Percentiles rank a stretch among this genome's conserved stretches.
These are phyloP conservation scores for Aspidiotus rigidus DNA, from an alignment of 2,888 invertebrate genomes.

Conservation along the genomic window DNA sequence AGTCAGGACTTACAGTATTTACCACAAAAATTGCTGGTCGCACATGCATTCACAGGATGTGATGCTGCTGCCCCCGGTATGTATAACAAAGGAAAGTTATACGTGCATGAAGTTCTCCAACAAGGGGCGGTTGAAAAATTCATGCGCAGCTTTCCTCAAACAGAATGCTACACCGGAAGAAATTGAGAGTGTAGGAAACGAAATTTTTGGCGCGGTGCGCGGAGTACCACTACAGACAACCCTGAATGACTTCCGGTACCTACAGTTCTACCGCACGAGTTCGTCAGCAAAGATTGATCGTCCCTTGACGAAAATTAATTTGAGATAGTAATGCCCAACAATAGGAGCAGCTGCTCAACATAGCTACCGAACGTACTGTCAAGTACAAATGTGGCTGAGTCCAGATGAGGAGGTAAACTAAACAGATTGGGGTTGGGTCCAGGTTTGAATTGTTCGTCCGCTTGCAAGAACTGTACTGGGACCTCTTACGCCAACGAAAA, in stretches of 20 bases:
- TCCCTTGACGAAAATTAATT: background rate
- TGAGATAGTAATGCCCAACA: background rate
- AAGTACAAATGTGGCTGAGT: constrained; percentile 5
- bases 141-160: constrained; percentile 3
- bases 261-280: background rate
- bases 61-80: too few relatives aligned
- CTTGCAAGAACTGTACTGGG: background rate
- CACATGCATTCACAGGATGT: too few relatives aligned
- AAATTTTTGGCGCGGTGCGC: background rate
- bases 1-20: too few relatives aligned
- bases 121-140: background rate
- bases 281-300: background rate
- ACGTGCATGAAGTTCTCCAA: background rate
- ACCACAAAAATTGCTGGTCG: too few relatives aligned
- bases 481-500: background rate
- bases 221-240: background rate
- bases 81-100: too few relatives aligned
- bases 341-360: background rate
- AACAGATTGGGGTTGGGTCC: background rate
- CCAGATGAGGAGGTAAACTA: background rate
- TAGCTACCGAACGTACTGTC: background rate
- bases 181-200: background rate
- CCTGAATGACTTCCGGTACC: background rate
- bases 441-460: constrained; percentile 7
- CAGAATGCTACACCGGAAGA: background rate